Evolutionary conservation across 2,113 vertebrate species (phyloP).

Genomic region (Ploceus nigricollis): DNA sequence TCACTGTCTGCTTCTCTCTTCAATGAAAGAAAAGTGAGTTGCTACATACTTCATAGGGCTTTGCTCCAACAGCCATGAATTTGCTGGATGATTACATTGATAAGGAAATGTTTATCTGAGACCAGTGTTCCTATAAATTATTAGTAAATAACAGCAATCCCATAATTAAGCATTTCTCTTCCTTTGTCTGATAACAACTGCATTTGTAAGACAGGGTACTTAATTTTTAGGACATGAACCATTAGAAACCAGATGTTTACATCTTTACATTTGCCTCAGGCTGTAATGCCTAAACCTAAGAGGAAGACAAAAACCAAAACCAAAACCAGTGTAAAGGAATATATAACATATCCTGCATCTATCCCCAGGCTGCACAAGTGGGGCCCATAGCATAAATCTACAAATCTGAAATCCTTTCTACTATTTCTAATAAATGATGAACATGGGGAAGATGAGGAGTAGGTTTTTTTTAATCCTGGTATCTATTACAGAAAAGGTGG

Average conservation of each 20-base stretch:
- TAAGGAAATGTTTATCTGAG: background rate
- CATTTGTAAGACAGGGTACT: background rate
- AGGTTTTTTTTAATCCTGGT: background rate
- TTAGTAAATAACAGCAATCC: background rate
- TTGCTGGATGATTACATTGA: background rate
- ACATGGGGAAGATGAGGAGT: background rate
- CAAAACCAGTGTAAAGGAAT: background rate
- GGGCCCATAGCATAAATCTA: background rate
- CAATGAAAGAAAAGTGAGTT: background rate
- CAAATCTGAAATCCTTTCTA: background rate
- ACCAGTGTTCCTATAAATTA: background rate
- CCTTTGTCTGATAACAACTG: background rate
- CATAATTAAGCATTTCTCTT: background rate
- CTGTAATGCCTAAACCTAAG: background rate
- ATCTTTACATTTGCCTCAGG: background rate
- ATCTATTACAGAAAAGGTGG: background rate
- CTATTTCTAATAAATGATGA: background rate
- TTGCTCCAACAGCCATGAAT: background rate
- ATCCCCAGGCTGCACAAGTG: background rate
- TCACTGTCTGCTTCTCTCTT: background rate
- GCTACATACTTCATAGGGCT: background rate
- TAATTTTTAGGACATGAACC: background rate
- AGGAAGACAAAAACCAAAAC: background rate
- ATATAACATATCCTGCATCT: background rate
- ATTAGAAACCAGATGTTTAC: background rate